phyloP scores from a whole-genome alignment of 23 tunicate genomes.

The Trididemnum clinides region DNA sequence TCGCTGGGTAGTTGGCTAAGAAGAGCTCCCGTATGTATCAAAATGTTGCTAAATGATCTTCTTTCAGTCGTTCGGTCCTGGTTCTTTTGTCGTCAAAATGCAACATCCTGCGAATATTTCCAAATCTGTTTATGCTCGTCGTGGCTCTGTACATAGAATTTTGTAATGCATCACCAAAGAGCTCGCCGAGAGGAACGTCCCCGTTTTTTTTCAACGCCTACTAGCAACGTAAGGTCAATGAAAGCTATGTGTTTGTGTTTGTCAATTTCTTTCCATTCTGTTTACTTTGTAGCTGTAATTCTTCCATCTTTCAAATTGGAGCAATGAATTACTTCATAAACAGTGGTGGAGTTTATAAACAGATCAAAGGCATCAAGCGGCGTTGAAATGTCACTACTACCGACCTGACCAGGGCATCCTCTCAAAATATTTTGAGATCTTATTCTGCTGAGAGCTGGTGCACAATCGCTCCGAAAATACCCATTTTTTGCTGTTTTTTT shows the following conservation, averaged over 20 bases:
- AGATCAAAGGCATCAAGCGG: constrained; percentile 1
- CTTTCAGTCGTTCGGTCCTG: too few species aligned
- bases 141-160: constrained; percentile 1
- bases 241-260: not conserved
- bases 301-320: not conserved
- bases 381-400: too few species aligned
- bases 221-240: too few species aligned
- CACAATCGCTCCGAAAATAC: not conserved
- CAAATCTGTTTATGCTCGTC: not conserved
- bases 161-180: not conserved
- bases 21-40: too few species aligned
- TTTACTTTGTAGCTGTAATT: constrained; percentile 7
- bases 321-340: not conserved
- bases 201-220: not conserved
- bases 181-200: not conserved
- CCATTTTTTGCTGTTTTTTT: not conserved
- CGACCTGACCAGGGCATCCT: not conserved
- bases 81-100: not conserved
- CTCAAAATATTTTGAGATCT: not conserved
- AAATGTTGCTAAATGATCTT: too few species aligned
- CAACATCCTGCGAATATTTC: too few species aligned
- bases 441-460: not conserved
- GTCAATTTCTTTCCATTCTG: not conserved
- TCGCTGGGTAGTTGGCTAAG: not conserved
- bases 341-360: not conserved